These are phyloP conservation scores for Teinopalpus imperialis DNA, from an alignment of 2,888 invertebrate genomes.

Conservation along the genomic window DNA sequence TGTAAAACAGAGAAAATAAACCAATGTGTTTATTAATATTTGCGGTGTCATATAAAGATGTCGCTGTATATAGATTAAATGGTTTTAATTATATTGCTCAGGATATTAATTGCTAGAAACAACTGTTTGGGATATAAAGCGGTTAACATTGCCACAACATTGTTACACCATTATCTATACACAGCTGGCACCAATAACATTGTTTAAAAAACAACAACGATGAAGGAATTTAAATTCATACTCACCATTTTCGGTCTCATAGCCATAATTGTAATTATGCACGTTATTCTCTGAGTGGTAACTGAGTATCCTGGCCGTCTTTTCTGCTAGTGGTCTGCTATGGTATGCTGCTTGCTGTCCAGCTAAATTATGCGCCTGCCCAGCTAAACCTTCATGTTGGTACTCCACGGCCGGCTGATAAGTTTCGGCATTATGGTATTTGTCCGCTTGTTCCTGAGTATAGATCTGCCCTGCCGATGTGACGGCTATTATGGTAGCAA, in stretches of 20 bases:
- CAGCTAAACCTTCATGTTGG: conserved; percentile 45
- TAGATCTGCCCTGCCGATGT: conserved; percentile 55
- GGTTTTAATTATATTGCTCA: no score
- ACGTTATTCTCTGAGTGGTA: conserved; percentile 52
- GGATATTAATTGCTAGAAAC: no score
- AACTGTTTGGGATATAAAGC: no score
- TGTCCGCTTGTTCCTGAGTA: conserved; percentile 34
- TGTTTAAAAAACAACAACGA: no score
- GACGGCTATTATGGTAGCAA: conserved; percentile 52
- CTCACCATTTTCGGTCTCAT: conserved; percentile 84
- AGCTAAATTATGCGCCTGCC: conserved; percentile 34
- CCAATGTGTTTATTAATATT: no score
- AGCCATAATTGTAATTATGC: conserved; percentile 69
- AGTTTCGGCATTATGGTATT: conserved; percentile 39
- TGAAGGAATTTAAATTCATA: no score
- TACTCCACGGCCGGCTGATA: conserved; percentile 55
- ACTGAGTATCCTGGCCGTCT: conserved; percentile 52
- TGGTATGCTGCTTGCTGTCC: conserved; percentile 27
- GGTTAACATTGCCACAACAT: no score
- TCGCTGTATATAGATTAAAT: no score
- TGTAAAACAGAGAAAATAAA: no score
- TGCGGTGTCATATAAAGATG: no score
- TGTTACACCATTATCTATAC: no score
- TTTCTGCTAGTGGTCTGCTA: conserved; percentile 40
- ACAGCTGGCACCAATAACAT: no score